A percentile compares a stretch with the other conserved stretches of the same genome.
Evolutionary conservation across 2,888 invertebrate species (phyloP).

Genomic region (Dasypolia templi): DNA sequence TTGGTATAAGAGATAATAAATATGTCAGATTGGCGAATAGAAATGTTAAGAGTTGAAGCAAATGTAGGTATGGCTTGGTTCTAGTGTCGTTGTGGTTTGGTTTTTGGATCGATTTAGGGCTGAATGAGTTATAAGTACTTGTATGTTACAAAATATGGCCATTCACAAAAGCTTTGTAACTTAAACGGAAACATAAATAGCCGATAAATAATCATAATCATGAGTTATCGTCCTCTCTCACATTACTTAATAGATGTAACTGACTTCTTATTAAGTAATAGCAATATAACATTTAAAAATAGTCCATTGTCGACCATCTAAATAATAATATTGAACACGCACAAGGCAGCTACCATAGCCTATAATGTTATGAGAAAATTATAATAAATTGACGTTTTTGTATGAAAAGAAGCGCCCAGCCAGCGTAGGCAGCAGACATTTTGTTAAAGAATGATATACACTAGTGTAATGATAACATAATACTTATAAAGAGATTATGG

Average conservation of each 20-base stretch:
- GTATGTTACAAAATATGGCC: slow-evolving; percentile 11
- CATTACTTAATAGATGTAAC: slow-evolving; percentile 51
- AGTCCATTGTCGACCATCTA: slow-evolving; percentile 46
- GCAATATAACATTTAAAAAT: slow-evolving; percentile 53
- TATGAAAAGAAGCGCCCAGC: slow-evolving; percentile 56
- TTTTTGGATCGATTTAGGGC: background rate
- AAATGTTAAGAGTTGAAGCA: slow-evolving; percentile 39
- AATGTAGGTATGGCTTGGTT: slow-evolving; percentile 7
- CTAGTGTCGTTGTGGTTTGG: background rate
- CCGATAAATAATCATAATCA: slow-evolving; percentile 21
- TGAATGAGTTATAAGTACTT: too few species aligned
- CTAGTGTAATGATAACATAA: slow-evolving; percentile 65
- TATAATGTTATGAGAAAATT: slow-evolving; percentile 79
- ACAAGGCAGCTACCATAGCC: slow-evolving; percentile 64
- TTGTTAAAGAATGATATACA: slow-evolving; percentile 67
- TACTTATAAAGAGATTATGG: slow-evolving; percentile 69
- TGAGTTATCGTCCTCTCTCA: slow-evolving; percentile 32
- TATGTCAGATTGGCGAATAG: slow-evolving; percentile 49
- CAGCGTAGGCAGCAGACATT: slow-evolving; percentile 59
- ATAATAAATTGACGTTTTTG: slow-evolving; percentile 77
- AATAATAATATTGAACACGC: slow-evolving; percentile 64
- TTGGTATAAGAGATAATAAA: slow-evolving; percentile 51
- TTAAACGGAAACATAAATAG: slow-evolving; percentile 50
- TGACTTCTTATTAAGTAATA: slow-evolving; percentile 64
- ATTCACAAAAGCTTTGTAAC: slow-evolving; percentile 11